phyloP scores from a whole-genome alignment of 2,113 vertebrate genomes.

The Phocoena phocoena region DNA sequence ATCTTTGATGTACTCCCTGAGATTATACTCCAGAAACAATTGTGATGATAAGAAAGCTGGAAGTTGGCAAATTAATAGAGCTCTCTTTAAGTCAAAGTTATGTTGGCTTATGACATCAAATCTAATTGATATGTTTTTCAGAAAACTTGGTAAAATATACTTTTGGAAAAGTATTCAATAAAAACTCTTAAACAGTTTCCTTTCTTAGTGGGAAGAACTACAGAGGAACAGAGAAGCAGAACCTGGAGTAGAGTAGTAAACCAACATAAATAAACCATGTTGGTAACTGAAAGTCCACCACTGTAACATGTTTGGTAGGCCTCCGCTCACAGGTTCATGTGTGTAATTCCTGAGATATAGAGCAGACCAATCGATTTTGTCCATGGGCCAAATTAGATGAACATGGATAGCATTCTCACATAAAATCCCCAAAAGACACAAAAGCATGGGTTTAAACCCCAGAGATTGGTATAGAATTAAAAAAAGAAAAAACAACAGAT shows the following conservation, averaged over 20 bases:
- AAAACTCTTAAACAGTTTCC: not conserved
- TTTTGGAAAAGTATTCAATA: not conserved
- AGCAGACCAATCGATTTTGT: not conserved
- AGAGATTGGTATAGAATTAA: not conserved
- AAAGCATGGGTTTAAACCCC: not conserved
- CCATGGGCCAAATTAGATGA: not conserved
- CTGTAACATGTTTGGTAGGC: not conserved
- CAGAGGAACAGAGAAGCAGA: not conserved
- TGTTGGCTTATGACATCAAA: not conserved
- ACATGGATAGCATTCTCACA: not conserved
- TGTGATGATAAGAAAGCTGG: not conserved
- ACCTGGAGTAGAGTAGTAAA: rapidly evolving
- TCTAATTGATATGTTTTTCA: not conserved
- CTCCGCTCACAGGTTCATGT: not conserved
- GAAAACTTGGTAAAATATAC: not conserved
- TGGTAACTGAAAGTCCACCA: not conserved
- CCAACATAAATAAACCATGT: not conserved
- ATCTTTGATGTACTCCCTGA: not conserved
- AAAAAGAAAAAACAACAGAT: no score
- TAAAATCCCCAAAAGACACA: not conserved
- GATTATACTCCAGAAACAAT: not conserved
- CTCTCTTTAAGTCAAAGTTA: not conserved
- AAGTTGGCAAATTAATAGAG: not conserved
- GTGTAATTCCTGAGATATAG: not conserved
- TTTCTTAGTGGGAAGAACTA: not conserved